Evolutionary conservation across 2,888 invertebrate species (phyloP).

Genomic region (Amaurobius ferox): DNA sequence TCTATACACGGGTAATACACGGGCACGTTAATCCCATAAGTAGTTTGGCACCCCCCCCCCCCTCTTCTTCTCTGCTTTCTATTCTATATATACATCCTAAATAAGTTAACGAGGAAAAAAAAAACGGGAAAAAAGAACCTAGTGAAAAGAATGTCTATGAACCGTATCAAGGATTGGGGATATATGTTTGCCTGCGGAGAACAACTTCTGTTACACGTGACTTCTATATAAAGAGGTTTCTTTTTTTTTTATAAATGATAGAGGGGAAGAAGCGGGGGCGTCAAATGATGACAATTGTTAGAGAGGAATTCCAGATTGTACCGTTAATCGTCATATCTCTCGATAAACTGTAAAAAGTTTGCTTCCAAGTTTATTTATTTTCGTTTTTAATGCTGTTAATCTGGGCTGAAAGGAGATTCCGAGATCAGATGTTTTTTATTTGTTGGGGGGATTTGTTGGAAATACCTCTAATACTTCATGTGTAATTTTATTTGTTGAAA

Average conservation of each 20-base stretch:
- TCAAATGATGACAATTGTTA: no score
- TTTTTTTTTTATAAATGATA: constrained; percentile 20
- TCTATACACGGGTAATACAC: constrained; percentile 30
- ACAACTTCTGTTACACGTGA: constrained; percentile 60
- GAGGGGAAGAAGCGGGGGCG: no score
- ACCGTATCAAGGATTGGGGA: constrained; percentile 29
- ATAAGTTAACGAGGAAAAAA: constrained; percentile 50
- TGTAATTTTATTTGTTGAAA: no score
- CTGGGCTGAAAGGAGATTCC: no score
- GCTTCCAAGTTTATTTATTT: no score
- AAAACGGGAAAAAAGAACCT: neutral
- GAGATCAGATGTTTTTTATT: no score
- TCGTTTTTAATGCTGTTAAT: no score
- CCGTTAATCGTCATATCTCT: no score
- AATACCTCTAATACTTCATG: no score
- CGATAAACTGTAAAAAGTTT: no score
- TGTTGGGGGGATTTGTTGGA: no score
- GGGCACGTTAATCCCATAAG: constrained; percentile 63
- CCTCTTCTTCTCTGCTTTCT: constrained; percentile 43
- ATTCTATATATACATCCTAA: constrained; percentile 51
- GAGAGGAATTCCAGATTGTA: no score
- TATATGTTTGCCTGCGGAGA: constrained; percentile 59
- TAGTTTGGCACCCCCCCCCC: constrained; percentile 40
- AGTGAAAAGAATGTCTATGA: neutral
- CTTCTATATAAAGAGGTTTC: constrained; percentile 23